Conservation (phyloP, 2,113 vertebrate genomes). For the Ammodramus savannarum region DNA sequence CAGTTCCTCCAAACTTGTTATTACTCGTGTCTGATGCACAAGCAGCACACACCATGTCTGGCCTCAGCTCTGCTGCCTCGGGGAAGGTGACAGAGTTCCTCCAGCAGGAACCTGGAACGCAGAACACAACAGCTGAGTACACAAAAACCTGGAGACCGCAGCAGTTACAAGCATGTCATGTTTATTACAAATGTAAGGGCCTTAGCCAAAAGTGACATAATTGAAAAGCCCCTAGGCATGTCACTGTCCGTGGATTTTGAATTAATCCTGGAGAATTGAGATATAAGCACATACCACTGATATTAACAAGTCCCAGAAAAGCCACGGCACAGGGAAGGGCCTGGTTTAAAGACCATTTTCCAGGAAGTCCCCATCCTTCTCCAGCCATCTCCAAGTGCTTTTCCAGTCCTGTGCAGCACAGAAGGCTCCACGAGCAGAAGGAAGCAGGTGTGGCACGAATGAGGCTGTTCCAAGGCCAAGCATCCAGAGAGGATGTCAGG, state of each 20-base stretch:
- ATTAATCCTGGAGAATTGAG: neutral
- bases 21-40: neutral
- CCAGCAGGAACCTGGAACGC: neutral
- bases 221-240: neutral
- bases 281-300: neutral
- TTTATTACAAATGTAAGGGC: neutral
- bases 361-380: neutral
- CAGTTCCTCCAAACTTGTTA: neutral
- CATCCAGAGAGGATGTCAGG: neutral
- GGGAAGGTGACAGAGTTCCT: neutral
- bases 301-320: neutral
- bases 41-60: neutral
- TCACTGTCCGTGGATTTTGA: neutral
- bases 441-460: neutral
- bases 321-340: neutral
- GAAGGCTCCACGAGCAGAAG: accelerated
- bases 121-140: neutral
- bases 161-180: neutral
- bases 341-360: accelerated
- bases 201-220: neutral
- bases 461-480: neutral
- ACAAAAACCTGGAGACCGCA: neutral
- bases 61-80: neutral
- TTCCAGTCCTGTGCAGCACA: accelerated
- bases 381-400: neutral